These are phyloP conservation scores for Trachurus trachurus DNA, from an alignment of 2,797 vertebrate genomes.

Conservation along the genomic window DNA sequence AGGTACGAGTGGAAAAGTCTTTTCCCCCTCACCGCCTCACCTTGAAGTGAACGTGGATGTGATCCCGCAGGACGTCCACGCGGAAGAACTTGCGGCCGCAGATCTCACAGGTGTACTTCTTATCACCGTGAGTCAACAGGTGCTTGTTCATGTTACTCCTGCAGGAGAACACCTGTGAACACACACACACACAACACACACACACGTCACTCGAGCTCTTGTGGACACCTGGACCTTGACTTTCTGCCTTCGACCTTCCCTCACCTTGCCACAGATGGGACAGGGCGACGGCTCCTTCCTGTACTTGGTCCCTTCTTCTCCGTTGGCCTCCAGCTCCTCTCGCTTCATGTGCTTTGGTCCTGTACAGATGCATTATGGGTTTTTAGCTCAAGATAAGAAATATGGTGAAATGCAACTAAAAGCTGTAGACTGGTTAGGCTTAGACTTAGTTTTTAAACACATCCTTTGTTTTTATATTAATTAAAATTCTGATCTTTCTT, in stretches of 20 bases:
- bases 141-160: conserved; percentile 99
- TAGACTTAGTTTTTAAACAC: not conserved
- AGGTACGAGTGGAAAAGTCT: not conserved
- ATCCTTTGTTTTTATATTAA: not conserved
- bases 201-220: not conserved
- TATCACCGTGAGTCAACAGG: conserved; percentile 97
- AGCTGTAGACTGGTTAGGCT: no score
- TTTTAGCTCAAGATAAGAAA: not conserved
- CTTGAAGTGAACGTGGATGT: conserved; percentile 99
- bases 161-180: conserved; percentile 94
- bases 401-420: not conserved
- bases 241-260: not conserved
- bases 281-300: conserved; percentile 98
- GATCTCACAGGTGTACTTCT: conserved; percentile 99
- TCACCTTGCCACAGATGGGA: conserved; percentile 97
- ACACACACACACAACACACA: conserved; percentile 25
- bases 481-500: not conserved
- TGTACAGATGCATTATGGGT: conserved; percentile 60
- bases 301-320: conserved; percentile 94
- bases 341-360: conserved; percentile 94
- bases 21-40: conserved; percentile 71
- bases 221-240: not conserved
- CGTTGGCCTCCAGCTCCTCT: conserved; percentile 93
- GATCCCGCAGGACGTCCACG: conserved; percentile 97
- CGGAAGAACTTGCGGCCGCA: conserved; percentile 99